Percentiles rank a stretch among this genome's conserved stretches.
phyloP scores from a whole-genome alignment of 2,888 invertebrate genomes.

The Philaethria dido region DNA sequence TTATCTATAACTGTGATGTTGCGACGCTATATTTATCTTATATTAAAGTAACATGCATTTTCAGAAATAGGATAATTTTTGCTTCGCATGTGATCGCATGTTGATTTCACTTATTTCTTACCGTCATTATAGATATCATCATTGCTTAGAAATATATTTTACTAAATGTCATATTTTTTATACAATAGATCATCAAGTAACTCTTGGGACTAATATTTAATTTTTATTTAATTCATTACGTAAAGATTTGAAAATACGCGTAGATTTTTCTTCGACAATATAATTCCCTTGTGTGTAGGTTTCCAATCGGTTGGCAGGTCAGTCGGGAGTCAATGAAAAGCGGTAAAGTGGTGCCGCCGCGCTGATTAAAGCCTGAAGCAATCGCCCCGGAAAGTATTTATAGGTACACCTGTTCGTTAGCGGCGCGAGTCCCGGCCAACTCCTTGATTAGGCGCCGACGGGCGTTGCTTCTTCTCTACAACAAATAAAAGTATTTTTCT shows the following conservation, averaged over 20 bases:
- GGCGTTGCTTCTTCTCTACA: conserved; percentile 75
- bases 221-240: conserved; percentile 46
- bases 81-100: too few species aligned
- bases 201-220: conserved; percentile 46
- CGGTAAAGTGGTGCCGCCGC: conserved; percentile 79
- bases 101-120: too few species aligned
- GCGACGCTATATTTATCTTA: not conserved
- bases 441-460: conserved; percentile 83
- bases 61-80: too few species aligned
- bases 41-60: not conserved
- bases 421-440: conserved; percentile 78
- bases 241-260: conserved; percentile 60
- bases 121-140: too few species aligned
- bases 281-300: conserved; percentile 71
- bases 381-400: conserved; percentile 82
- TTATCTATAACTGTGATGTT: not conserved
- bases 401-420: conserved; percentile 84
- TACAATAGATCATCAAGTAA: conserved; percentile 40
- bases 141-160: not conserved
- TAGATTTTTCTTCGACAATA: conserved; percentile 69
- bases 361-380: conserved; percentile 84
- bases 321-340: conserved; percentile 80
- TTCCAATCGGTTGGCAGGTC: conserved; percentile 79
- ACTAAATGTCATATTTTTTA: conserved; percentile 10
- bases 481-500: conserved; percentile 77